Evolutionary conservation across 2,888 invertebrate genomes (phyloP).

Genomic region (Mythimna albipuncta): DNA sequence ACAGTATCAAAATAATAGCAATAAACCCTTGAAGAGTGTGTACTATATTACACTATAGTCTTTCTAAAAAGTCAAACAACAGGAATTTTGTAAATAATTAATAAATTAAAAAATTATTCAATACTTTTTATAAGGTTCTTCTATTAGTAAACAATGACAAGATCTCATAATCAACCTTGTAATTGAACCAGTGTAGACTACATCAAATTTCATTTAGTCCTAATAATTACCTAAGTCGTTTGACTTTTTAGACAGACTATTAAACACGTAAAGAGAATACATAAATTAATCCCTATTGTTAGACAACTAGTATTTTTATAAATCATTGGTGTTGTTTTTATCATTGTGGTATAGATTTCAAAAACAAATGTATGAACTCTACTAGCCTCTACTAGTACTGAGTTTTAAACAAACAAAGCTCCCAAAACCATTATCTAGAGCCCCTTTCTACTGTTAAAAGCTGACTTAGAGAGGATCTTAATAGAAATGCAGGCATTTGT

Average conservation of each 20-base stretch:
- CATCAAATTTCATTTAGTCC: no score
- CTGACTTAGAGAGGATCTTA: no score
- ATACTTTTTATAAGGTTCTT: no score
- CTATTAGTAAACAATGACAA: no score
- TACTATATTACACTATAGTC: background rate
- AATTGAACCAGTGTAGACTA: no score
- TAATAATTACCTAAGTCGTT: no score
- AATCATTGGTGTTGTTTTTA: conserved; percentile 12
- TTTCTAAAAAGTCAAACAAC: no score
- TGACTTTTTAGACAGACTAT: background rate
- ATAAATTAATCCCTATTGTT: conserved; percentile 30
- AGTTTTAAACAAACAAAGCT: background rate
- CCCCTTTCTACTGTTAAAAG: background rate
- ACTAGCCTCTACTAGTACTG: background rate
- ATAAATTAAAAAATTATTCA: no score
- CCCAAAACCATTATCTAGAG: background rate
- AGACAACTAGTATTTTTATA: conserved; percentile 38
- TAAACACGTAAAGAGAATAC: conserved; percentile 7
- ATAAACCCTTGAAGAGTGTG: background rate
- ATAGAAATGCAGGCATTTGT: no score
- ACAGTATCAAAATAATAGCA: background rate
- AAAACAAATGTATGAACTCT: conserved; percentile 15
- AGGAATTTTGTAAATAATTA: no score
- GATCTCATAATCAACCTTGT: no score
- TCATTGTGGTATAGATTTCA: conserved; percentile 20